Base-by-base conservation (phyloP, 2,113 vertebrate genomes). In the Scolopax mira region DNA sequence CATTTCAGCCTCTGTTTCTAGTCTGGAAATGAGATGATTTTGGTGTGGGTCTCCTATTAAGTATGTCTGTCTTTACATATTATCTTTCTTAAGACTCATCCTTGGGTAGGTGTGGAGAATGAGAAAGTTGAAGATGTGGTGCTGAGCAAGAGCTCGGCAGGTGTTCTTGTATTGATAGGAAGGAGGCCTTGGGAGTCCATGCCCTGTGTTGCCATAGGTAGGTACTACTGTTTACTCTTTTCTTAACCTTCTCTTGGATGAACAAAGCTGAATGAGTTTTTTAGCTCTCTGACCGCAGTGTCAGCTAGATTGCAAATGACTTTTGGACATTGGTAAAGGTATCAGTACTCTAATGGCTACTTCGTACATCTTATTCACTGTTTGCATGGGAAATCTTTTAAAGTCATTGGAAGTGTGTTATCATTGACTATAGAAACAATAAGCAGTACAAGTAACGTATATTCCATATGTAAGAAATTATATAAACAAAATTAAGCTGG, bases 1-100 rank as follows among this genome's bases (percentile, higher is more conserved):
- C 80, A 69, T 78, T 64, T 72, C 2, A 2, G 6, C 10, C 37
- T 13, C n/a, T 0, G 0, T 24, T 84, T 66, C n/a, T 78, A 42
- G 8, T 48, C 51, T 74, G 22, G 31, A 37, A 83, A 51, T 0
- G 2, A 88, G 1, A 1, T 64, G 41, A 15, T 60, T 88, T 89
- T 80, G 10, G 1, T 49, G 25, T 67, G 27, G 3, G 11, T 55
- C 13, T 83, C 11, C 28, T 57, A 39, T 55, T 49, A 67, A 52
- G 11, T 33, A 24, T 24, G 4, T 52, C 37, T 30, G 13, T 52
- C 39, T 65, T 85, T 65, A 65, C 7, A 4, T 52, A 21, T 33
- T 41, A 18, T 30, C 14, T 55, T 35, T 73, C n/a, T 67, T 48
- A 79, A 84, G 39, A 42, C 27, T 83, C 12, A 30, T 37, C 18